Evolutionary conservation across 2,888 invertebrate genomes (phyloP), one percentile per base, ranked within the genome.

Genomic region (Hypsopygia costalis): DNA sequence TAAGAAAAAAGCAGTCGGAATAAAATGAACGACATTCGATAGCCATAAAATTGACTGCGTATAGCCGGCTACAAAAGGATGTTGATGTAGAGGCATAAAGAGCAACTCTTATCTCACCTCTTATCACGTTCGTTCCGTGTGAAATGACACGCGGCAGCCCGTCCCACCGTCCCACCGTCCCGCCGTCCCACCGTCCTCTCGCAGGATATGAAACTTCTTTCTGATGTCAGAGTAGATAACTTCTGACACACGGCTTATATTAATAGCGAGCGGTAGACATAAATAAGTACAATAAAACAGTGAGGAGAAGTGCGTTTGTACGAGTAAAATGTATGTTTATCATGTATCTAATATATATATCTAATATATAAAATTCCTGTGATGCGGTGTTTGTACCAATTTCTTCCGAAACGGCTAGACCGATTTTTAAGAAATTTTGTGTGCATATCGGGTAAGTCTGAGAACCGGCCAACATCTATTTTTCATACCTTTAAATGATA

Each of bases 181-280:
- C 56, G 45, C 34, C 35, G 41, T 34, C 46, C 10, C 30, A 29
- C 34, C 31, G 21, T 40, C 47, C 47, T 49, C 52, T 52, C 47
- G 7, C 60, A 54, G 58, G 60, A 64, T 69, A 62, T 62, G 63
- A 25, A 66, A 61, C 50, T 58, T 56, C 55, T 63, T 58, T 56
- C 52, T 45, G 53, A 62, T 58, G 59, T 50, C 50, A 25, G 25
- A 3, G 8, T 25, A 54, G 40, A 36, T 44, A 41, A 38, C 29
- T 12, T 30, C 40, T 9, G 35, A 58, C 55, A 57, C 43, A 54
- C 49, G 1, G 51, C 0, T 6, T 9, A 33, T 16, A 11, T 6
- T 1, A 25, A 25, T 35, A 27, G 3, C 22, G 8, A 31, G 11
- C 12, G 12, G 7, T 4, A n/a, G n/a, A n/a, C n/a, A n/a, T n/a